Conservation (phyloP, 2,888 invertebrate species). For the Habrosyne pyritoides region DNA sequence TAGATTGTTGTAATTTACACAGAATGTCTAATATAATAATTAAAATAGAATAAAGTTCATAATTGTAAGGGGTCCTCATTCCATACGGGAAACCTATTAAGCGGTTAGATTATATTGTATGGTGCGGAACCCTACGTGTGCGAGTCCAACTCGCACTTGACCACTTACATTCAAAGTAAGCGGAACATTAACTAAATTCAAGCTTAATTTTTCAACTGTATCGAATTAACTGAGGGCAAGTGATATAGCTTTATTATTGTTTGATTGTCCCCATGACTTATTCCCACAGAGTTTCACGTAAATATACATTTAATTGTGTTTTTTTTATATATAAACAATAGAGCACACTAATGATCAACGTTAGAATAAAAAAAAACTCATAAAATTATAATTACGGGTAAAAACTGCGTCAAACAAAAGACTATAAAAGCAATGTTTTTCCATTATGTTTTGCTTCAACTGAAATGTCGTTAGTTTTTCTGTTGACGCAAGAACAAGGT, state of each 20-base stretch:
- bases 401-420: constrained; percentile 20
- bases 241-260: background rate
- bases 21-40: no score
- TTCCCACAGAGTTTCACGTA: background rate
- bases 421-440: constrained; percentile 18
- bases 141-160: no score
- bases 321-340: constrained; percentile 18
- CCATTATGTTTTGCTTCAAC: background rate
- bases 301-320: constrained; percentile 3
- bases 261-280: background rate
- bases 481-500: constrained; percentile 3
- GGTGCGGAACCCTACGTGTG: no score
- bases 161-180: no score
- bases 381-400: constrained; percentile 19
- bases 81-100: no score
- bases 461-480: constrained; percentile 11
- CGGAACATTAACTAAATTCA: no score
- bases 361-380: constrained; percentile 13
- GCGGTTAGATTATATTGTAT: no score
- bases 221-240: background rate
- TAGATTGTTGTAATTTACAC: no score
- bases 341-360: constrained; percentile 14
- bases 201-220: background rate
- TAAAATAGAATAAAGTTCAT: no score
- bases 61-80: no score